These are phyloP conservation scores for Nixonia krombeini DNA, from an alignment of 1,140 invertebrate species.

Conservation along the genomic window DNA sequence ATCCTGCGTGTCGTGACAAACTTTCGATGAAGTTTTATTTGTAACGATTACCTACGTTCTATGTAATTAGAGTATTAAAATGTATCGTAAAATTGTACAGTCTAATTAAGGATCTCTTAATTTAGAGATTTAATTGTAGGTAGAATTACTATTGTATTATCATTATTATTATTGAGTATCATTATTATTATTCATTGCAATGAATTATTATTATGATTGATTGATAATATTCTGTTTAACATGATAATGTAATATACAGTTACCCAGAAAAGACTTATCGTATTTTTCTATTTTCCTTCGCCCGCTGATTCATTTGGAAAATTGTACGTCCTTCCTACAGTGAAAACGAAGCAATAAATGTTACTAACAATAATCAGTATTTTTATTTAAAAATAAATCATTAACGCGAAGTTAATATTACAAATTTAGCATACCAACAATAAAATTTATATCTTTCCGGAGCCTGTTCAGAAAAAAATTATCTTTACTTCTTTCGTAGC, in stretches of 20 bases:
- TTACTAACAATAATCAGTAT: too few relatives aligned
- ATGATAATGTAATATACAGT: conserved; percentile 67
- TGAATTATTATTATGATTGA: conserved; percentile 52
- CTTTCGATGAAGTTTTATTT: conserved; percentile 56
- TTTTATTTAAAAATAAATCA: too few relatives aligned
- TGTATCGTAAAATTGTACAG: conserved; percentile 68
- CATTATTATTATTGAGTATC: conserved; percentile 47
- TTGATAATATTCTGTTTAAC: conserved; percentile 66
- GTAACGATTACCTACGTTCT: conserved; percentile 55
- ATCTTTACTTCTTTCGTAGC: too few relatives aligned
- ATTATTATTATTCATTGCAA: conserved; percentile 40
- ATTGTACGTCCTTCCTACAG: too few relatives aligned
- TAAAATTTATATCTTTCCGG: too few relatives aligned
- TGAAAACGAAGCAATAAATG: too few relatives aligned
- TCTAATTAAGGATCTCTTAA: conserved; percentile 42
- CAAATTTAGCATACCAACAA: too few relatives aligned
- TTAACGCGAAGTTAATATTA: too few relatives aligned
- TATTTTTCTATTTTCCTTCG: too few relatives aligned
- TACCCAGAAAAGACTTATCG: conserved; percentile 22
- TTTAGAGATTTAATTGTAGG: conserved; percentile 45
- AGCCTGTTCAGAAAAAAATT: too few relatives aligned
- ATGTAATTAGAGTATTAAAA: conserved; percentile 63
- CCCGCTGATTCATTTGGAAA: too few relatives aligned
- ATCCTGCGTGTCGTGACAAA: conserved; percentile 49
- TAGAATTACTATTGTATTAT: conserved; percentile 62